These are phyloP conservation scores for Micromussa lordhowensis DNA, from an alignment of 92 coral and sea anemone genomes.

Conservation along the genomic window DNA sequence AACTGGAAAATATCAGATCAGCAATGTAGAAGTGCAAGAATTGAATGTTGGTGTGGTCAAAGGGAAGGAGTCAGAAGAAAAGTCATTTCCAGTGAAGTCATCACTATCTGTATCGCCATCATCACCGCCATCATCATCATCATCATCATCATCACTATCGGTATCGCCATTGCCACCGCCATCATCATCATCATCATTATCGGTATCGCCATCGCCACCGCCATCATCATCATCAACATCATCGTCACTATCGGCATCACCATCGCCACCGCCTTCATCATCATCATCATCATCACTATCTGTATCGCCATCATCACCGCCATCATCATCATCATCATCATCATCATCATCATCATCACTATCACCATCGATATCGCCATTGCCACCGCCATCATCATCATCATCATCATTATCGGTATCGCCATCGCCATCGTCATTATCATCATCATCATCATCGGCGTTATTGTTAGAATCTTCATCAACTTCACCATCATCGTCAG, in stretches of 20 bases:
- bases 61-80: neutral
- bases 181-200: neutral
- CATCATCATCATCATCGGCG: no score
- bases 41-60: neutral
- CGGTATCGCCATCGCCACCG: neutral
- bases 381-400: no score
- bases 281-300: neutral
- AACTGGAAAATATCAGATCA: slow-evolving; percentile 13
- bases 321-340: neutral
- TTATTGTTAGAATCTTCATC: no score
- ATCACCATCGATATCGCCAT: neutral
- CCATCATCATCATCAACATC: neutral
- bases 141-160: neutral
- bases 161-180: neutral
- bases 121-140: neutral
- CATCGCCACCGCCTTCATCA: neutral
- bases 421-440: no score
- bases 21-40: neutral
- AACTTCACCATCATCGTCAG: neutral
- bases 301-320: neutral
- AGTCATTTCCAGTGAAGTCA: neutral
- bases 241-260: neutral
- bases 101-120: neutral
- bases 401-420: no score
- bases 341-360: neutral